These are phyloP conservation scores for Scaptomyza graminum DNA, from an alignment of 1,140 invertebrate genomes.

Conservation along the genomic window DNA sequence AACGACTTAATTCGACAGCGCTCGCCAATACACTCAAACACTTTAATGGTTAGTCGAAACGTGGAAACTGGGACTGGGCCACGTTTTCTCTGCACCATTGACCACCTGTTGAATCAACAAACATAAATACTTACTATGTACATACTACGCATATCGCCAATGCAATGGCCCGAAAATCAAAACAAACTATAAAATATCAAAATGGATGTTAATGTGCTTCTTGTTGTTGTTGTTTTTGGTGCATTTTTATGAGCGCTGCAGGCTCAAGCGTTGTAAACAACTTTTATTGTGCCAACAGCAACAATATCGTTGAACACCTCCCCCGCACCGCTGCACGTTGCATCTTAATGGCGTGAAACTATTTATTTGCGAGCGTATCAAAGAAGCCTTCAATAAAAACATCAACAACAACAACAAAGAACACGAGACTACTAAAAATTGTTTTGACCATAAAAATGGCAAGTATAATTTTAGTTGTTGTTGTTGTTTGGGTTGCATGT, in stretches of 20 bases:
- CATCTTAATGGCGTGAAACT: conserved; percentile 77
- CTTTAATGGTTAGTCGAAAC: neutral
- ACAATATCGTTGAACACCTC: conserved; percentile 19
- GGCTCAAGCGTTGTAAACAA: conserved; percentile 75
- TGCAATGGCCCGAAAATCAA: conserved; percentile 74
- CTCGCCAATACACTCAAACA: neutral
- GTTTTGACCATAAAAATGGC: conserved; percentile 44
- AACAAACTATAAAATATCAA: conserved; percentile 53
- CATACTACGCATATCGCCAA: conserved; percentile 37
- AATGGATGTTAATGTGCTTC: conserved; percentile 67
- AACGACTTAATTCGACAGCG: conserved; percentile 76
- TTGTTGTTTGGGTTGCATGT: neutral
- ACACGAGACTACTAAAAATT: conserved; percentile 29
- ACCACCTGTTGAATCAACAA: conserved; percentile 60
- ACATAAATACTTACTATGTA: neutral
- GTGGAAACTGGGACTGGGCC: conserved; percentile 38
- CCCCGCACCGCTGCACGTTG: conserved; percentile 8
- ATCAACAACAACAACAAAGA: conserved; percentile 6
- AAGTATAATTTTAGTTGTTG: conserved; percentile 33
- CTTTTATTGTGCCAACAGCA: conserved; percentile 60
- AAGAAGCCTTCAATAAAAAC: conserved; percentile 62
- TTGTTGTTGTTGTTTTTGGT: conserved; percentile 46
- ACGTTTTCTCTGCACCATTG: conserved; percentile 34
- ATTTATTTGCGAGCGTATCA: conserved; percentile 81
- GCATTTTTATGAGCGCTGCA: conserved; percentile 74